Base-by-base conservation (phyloP, 2,888 invertebrate genomes). In the Papilio elwesi region DNA sequence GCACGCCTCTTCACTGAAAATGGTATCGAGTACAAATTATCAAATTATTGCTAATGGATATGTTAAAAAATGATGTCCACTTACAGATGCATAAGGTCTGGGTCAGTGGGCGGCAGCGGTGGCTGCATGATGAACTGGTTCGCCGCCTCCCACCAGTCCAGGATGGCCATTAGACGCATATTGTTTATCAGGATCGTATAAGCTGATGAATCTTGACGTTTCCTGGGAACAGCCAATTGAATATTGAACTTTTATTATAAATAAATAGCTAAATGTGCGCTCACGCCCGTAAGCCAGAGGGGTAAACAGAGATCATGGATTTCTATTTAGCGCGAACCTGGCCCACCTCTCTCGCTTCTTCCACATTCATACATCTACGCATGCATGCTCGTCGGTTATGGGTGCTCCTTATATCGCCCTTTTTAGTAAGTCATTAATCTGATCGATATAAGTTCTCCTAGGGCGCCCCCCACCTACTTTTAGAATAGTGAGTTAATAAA, bases 101-200 rank as follows among this genome's bases (percentile, higher is more conserved):
- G 82, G 77, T 92, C 91, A 0, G 85, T 83, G 66, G 87, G 74
- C 26, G 88, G 88, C 74, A 81, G 87, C 74, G 89, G 92, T 74
- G 93, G 90, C 85, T 94, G 95, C 85, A 96, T 94, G 68, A 99
- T 93, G 89, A 98, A 99, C 83, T 97, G 96, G 79, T 95, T 94
- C 0, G 97, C 95, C 9, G 96, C 95, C 87, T 98, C 96, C 96
- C 98, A 97, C 98, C 98, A 99, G 90, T 98, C 98, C 80, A 98
- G 94, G 76, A 99, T 96, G 0, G 98, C 97, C 95, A 99, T 98
- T 73, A 99, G 92, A 53, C 98, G 95, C 98, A 99, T 98, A 87
- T 98, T 98, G 92, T 99, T 98, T 70, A 99, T 93, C 63, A 99
- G 93, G 76, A 99, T 96, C 2, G 98, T 98, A 82, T 98, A 98